Evolutionary conservation across 2,113 vertebrate species (phyloP).

Genomic region (Pycnonotus jocosus): DNA sequence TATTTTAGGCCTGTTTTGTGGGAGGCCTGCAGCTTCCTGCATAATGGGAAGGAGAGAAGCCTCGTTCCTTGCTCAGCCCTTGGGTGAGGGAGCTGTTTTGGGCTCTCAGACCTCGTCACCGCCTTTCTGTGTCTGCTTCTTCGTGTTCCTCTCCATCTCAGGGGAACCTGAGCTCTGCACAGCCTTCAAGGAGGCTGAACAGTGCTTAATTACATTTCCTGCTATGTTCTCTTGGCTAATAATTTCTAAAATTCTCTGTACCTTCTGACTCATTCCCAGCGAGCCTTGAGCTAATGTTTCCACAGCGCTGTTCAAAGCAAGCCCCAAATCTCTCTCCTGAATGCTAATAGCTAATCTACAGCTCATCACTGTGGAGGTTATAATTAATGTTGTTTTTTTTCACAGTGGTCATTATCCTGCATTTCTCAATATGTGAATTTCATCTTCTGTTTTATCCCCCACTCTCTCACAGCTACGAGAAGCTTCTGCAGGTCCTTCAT

Average conservation of each 20-base stretch:
- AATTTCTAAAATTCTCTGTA: slow-evolving; percentile 40
- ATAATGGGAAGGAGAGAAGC: neutral
- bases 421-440: neutral
- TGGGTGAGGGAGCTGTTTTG: neutral
- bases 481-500: neutral
- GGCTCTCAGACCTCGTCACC: neutral
- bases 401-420: slow-evolving; percentile 29
- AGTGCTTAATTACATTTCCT: slow-evolving; percentile 49
- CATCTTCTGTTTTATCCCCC: neutral
- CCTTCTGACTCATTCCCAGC: slow-evolving; percentile 52
- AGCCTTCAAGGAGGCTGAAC: neutral
- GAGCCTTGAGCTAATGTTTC: slow-evolving; percentile 51
- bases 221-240: slow-evolving; percentile 1
- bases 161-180: neutral
- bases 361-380: neutral
- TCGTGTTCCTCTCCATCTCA: neutral
- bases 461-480: neutral
- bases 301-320: neutral
- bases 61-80: neutral
- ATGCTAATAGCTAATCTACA: slow-evolving; percentile 43
- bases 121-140: neutral
- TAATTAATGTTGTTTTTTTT: slow-evolving; percentile 33
- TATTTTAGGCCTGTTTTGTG: neutral
- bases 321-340: slow-evolving; percentile 19
- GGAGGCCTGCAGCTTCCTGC: neutral